phyloP scores from a whole-genome alignment of 2,797 vertebrate species.

The Austrolebias charrua region DNA sequence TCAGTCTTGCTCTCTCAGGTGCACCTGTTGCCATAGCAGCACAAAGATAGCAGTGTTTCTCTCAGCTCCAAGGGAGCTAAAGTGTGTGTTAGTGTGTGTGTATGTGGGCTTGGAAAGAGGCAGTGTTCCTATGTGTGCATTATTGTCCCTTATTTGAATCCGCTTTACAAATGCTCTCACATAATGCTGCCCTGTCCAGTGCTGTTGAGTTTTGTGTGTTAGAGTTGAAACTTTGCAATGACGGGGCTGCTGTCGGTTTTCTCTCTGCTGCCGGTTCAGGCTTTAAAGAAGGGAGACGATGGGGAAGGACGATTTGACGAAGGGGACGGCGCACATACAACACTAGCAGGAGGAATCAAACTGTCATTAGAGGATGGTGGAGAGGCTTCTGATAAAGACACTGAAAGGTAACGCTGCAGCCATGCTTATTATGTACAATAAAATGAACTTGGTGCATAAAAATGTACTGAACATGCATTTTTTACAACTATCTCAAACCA shows the following conservation, averaged over 20 bases:
- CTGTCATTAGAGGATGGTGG: constrained; percentile 56
- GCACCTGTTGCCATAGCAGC: constrained; percentile 85
- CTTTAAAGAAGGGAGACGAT: constrained; percentile 74
- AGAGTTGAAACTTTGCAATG: constrained; percentile 71
- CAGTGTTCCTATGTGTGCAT: constrained; percentile 23
- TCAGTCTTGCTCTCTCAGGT: constrained; percentile 60
- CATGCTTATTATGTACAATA: neutral
- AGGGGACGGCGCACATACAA: constrained; percentile 51
- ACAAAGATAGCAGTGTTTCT: constrained; percentile 72
- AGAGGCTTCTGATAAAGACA: constrained; percentile 64
- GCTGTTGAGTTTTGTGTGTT: constrained; percentile 32
- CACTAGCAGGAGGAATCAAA: constrained; percentile 34
- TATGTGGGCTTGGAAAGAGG: constrained; percentile 43
- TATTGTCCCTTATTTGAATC: constrained; percentile 57
- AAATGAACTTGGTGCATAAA: neutral
- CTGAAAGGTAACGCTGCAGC: constrained; percentile 83
- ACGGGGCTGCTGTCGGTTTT: constrained; percentile 89
- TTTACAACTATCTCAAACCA: neutral
- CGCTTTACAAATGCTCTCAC: constrained; percentile 39
- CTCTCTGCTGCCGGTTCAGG: constrained; percentile 85
- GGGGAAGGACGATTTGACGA: constrained; percentile 29
- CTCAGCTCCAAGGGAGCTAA: constrained; percentile 39
- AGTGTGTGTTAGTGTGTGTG: constrained; percentile 55
- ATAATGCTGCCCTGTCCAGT: constrained; percentile 8
- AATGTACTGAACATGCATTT: neutral